These are phyloP conservation scores for Pipa parva DNA, from an alignment of 2,113 vertebrate genomes.

Conservation along the genomic window DNA sequence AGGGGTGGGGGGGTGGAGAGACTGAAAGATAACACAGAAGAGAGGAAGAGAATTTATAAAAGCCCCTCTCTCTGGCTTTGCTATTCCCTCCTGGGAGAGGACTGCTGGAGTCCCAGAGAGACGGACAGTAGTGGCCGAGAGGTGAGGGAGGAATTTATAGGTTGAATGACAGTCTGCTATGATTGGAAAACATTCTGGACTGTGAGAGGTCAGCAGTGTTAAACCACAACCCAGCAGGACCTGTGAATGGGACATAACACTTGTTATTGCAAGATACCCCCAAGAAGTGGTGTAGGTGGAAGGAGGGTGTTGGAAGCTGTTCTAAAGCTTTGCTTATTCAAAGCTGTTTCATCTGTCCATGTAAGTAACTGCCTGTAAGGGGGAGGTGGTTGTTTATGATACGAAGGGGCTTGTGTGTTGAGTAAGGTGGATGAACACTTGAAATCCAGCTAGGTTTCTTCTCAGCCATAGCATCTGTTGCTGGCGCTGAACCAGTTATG, in stretches of 20 bases:
- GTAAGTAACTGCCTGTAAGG: conserved; percentile 20
- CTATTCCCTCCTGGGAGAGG: neutral
- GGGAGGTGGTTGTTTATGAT: neutral
- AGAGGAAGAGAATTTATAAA: neutral
- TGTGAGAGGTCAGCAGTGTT: conserved; percentile 4
- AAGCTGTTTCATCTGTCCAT: neutral
- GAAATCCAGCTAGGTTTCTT: too few relatives aligned
- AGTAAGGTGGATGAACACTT: too few relatives aligned
- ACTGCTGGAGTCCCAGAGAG: conserved; percentile 1
- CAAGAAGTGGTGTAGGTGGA: neutral
- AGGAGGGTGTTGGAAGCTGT: neutral
- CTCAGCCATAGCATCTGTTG: neutral
- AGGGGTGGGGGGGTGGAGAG: conserved; percentile 1
- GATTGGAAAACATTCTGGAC: conserved; percentile 1
- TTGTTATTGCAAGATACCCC: neutral
- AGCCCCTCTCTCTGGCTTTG: conserved; percentile 8
- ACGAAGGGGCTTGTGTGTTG: too few relatives aligned
- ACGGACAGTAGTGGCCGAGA: neutral
- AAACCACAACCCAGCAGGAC: conserved; percentile 20
- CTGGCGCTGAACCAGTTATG: neutral
- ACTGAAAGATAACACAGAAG: neutral
- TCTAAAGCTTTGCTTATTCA: conserved; percentile 3
- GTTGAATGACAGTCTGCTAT: conserved; percentile 4
- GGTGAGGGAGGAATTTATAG: neutral
- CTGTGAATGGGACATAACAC: neutral